phyloP scores from a whole-genome alignment of 2,888 invertebrate species.

The Caenorhabditis imperialis region DNA sequence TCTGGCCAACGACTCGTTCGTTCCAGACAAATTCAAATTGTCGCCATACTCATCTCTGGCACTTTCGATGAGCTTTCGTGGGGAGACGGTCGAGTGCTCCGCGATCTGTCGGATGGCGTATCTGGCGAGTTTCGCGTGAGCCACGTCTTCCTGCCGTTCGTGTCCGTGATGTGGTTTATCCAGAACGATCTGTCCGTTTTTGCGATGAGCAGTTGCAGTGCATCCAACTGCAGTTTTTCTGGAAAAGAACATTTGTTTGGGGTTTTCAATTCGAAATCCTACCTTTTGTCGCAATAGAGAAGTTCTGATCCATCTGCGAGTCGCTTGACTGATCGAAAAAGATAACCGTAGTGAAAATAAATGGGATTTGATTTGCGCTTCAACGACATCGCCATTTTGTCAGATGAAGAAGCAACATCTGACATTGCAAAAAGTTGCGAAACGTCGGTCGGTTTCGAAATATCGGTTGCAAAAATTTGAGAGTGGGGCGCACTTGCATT shows the following conservation, averaged over 20 bases:
- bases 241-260: too few relatives aligned
- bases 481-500: slow-evolving; percentile 12
- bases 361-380: background rate
- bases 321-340: slow-evolving; percentile 6
- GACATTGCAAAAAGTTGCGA: too few relatives aligned
- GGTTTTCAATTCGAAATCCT: too few relatives aligned
- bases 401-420: too few relatives aligned
- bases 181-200: background rate
- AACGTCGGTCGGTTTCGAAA: slow-evolving; percentile 21
- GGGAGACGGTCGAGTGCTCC: background rate
- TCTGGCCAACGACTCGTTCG: too few relatives aligned
- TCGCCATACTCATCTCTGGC: background rate
- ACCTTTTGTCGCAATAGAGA: slow-evolving; percentile 20
- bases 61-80: background rate
- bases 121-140: slow-evolving; percentile 7
- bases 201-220: slow-evolving; percentile 1
- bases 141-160: slow-evolving; percentile 2
- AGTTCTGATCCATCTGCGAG: slow-evolving; percentile 10
- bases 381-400: background rate
- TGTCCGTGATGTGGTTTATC: slow-evolving; percentile 1
- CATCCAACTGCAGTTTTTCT: slow-evolving; percentile 14
- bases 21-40: too few relatives aligned
- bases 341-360: slow-evolving; percentile 5
- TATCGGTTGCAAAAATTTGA: background rate
- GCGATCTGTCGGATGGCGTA: slow-evolving; percentile 8